These are phyloP conservation scores for Aurelia aurita complex sp. Pacific DNA, from an alignment of 30 jellyfish, hydroid and myxozoan species.

Conservation along the genomic window DNA sequence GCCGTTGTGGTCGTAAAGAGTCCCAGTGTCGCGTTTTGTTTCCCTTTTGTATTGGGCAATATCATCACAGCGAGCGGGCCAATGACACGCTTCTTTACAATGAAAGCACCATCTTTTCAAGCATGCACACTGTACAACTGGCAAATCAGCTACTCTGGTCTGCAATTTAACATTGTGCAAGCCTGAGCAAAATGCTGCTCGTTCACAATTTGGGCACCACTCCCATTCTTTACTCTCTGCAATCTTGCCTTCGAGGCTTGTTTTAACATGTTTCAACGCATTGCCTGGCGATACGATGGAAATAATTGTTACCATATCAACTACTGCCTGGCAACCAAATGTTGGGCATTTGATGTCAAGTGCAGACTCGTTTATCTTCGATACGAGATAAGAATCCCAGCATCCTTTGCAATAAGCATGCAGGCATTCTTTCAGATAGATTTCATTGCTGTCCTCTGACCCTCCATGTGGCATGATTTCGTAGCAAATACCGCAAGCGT, in stretches of 20 bases:
- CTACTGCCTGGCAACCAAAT: background rate
- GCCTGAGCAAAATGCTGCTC: background rate
- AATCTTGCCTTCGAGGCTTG: background rate
- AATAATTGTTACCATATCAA: background rate
- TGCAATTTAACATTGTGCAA: background rate
- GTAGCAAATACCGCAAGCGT: background rate
- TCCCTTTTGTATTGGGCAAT: background rate
- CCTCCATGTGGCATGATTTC: background rate
- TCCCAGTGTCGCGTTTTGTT: background rate
- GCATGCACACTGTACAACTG: background rate
- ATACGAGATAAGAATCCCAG: slow-evolving; percentile 4
- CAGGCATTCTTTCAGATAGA: background rate
- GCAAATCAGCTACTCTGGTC: background rate
- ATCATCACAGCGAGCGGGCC: background rate
- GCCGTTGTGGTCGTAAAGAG: background rate
- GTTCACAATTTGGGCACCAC: slow-evolving; percentile 5
- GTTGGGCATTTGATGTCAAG: background rate
- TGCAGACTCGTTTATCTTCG: background rate
- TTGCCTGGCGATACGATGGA: background rate
- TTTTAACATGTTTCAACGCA: background rate
- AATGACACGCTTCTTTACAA: background rate
- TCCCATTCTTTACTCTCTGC: background rate
- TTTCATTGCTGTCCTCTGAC: background rate
- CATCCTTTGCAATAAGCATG: background rate
- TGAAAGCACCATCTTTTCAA: background rate